Percentiles rank a stretch among this genome's conserved stretches.
Conservation (phyloP, 2,888 invertebrate genomes). For the Lamproptera curius region DNA sequence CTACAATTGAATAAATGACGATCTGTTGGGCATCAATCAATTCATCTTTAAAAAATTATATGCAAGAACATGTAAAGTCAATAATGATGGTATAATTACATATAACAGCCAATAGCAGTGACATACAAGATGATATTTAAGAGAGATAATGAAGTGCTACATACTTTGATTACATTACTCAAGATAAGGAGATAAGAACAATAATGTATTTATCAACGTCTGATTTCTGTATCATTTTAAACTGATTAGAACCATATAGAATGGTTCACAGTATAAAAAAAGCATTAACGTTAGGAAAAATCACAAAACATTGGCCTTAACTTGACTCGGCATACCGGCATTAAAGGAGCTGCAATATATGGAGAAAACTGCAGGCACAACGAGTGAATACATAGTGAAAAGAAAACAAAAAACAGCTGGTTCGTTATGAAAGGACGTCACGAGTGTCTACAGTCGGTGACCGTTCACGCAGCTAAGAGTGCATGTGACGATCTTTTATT, state of each 20-base stretch:
- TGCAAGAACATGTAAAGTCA: too few species aligned
- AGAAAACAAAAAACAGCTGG: constrained; percentile 39
- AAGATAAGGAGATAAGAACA: constrained; percentile 33
- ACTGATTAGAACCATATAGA: too few species aligned
- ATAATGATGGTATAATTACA: too few species aligned
- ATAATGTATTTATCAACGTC: too few species aligned
- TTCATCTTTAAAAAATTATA: too few species aligned
- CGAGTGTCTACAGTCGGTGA: constrained; percentile 40
- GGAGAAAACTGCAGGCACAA: constrained; percentile 8
- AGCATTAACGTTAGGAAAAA: too few species aligned
- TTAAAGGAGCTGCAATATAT: too few species aligned
- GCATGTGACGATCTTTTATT: constrained; percentile 66
- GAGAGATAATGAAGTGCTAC: constrained; percentile 37
- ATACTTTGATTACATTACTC: constrained; percentile 30
- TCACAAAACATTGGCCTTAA: neutral
- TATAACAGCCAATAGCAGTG: constrained; percentile 14
- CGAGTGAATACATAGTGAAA: constrained; percentile 19
- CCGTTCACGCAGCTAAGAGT: constrained; percentile 37
- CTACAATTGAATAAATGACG: too few species aligned
- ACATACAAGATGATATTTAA: constrained; percentile 22
- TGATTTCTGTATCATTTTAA: too few species aligned
- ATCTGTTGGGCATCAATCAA: too few species aligned
- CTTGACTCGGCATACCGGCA: too few species aligned
- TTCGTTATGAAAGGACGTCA: constrained; percentile 42
- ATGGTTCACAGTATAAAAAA: too few species aligned